Conservation (phyloP, 2,113 vertebrate genomes). For the Prionailurus bengalensis region DNA sequence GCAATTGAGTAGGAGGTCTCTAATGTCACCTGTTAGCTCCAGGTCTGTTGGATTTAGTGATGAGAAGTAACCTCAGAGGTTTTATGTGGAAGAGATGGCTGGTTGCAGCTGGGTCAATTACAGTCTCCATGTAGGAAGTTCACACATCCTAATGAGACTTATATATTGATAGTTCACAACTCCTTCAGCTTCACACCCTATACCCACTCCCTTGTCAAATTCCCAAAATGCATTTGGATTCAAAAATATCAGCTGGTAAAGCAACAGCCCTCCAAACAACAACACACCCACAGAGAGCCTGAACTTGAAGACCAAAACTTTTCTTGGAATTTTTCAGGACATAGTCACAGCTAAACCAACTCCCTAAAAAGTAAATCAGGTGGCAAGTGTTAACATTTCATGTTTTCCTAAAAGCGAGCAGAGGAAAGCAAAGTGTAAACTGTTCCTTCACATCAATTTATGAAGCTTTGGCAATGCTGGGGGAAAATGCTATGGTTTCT, state of each 20-base stretch:
- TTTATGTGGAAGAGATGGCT: neutral
- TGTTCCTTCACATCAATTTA: neutral
- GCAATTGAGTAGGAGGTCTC: neutral
- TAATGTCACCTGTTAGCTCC: neutral
- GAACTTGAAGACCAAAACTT: neutral
- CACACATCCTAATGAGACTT: neutral
- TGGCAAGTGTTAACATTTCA: neutral
- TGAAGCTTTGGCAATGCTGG: neutral
- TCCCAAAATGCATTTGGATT: neutral
- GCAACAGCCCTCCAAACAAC: neutral
- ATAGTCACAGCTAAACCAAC: neutral
- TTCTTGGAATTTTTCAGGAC: neutral
- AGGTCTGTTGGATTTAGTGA: neutral
- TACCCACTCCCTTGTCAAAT: neutral
- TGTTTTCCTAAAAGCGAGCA: neutral
- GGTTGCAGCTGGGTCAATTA: neutral
- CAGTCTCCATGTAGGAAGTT: neutral
- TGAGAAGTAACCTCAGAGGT: neutral
- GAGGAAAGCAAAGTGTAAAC: neutral
- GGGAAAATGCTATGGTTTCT: neutral
- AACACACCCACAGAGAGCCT: neutral
- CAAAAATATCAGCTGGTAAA: neutral
- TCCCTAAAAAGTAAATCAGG: neutral
- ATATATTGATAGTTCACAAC: neutral
- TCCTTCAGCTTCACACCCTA: neutral